Conservation (phyloP, 2,888 invertebrate species). For the Pherbina coryleti region DNA sequence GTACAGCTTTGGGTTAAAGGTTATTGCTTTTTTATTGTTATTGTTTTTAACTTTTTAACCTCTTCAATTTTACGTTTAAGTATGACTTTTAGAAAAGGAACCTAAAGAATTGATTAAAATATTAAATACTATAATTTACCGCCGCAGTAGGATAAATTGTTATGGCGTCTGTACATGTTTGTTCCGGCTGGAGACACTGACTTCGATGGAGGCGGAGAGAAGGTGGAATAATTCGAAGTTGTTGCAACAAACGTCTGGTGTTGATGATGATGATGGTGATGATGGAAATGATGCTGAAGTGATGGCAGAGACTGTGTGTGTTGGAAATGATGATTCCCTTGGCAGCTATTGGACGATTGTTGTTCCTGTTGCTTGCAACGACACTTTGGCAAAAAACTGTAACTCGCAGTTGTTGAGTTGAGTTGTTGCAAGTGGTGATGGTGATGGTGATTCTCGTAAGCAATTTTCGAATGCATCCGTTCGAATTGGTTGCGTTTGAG, state of each 20-base stretch:
- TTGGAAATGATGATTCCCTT: constrained; percentile 42
- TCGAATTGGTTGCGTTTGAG: constrained; percentile 12
- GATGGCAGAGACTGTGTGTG: constrained; percentile 38
- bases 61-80: not conserved
- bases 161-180: constrained; percentile 68
- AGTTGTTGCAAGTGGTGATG: constrained; percentile 56
- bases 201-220: constrained; percentile 42
- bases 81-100: not conserved
- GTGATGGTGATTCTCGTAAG: constrained; percentile 60
- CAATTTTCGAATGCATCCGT: constrained; percentile 66
- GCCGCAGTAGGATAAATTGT: constrained; percentile 69
- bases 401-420: constrained; percentile 51
- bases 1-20: too few relatives aligned
- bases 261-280: constrained; percentile 46
- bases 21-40: too few relatives aligned
- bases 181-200: constrained; percentile 30
- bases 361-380: constrained; percentile 57
- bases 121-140: constrained; percentile 60
- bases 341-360: constrained; percentile 37
- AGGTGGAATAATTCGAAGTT: constrained; percentile 45
- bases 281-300: constrained; percentile 40
- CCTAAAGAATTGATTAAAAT: not conserved
- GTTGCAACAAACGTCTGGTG: constrained; percentile 49
- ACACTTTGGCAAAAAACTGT: constrained; percentile 61
- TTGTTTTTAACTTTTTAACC: too few relatives aligned